Base-by-base conservation (phyloP, 2,888 invertebrate genomes). In the Lobophora halterata region DNA sequence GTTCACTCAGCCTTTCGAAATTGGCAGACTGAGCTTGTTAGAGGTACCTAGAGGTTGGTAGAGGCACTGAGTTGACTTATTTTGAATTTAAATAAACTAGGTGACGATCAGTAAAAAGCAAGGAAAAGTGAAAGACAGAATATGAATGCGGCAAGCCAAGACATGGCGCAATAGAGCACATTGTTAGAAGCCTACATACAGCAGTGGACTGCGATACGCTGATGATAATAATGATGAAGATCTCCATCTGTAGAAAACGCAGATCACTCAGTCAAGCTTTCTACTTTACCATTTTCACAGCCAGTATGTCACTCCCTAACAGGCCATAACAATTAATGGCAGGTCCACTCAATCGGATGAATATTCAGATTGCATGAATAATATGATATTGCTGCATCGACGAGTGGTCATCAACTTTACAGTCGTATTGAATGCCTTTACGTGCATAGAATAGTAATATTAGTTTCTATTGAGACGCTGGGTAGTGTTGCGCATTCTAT, bases 291-390 rank as follows among this genome's bases (percentile, higher is more conserved):
- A 9, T 19, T 21, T 23, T 37, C 14, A 11, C 13, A 16, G 30
- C 11, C 66, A 36, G 64, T 72, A 55, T 70, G 58, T 61, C 54
- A 54, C 54, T 41, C 52, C 46, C 52, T 65, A 65, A 66, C 67
- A 65, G 60, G 60, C 72, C 66, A 73, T 76, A 79, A 79, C 79
- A 80, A 83, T 85, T 82, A 81, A 79, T 75, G 76, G 71, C 62
- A 62, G 79, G 73, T 76, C 76, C 79, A 67, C 69, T 66, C 69
- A 68, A 72, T 60, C 64, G 66, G 62, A 74, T 81, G 79, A 83
- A 85, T 85, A 85, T 85, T 82, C 81, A 79, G 71, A 47, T 58
- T 55, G 69, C 69, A 79, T 82, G 75, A 76, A 78, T 79, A 81
- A 81, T 79, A 69, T 71, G 62, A 77, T 72, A 76, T 76, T 67